phyloP scores from a whole-genome alignment of 2,888 invertebrate genomes.

The Nemotelus pantherinus region DNA sequence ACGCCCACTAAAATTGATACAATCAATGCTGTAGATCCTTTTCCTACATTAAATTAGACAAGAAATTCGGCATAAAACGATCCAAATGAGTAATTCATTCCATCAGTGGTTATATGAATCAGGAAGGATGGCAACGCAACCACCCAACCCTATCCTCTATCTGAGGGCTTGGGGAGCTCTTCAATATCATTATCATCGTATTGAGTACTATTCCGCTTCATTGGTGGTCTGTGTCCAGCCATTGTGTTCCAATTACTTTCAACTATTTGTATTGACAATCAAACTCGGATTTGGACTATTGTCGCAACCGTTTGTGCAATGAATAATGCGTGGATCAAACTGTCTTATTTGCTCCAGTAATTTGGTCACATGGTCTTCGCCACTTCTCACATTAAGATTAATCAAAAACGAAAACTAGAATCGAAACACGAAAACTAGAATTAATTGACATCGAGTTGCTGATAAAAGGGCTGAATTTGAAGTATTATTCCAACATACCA shows the following conservation, averaged over 20 bases:
- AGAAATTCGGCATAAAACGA: constrained; percentile 90
- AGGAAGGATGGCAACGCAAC: constrained; percentile 95
- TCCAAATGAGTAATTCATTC: constrained; percentile 97
- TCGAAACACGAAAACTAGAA: too few relatives aligned
- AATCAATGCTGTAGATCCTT: constrained; percentile 91
- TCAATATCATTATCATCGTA: constrained; percentile 55
- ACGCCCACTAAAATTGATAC: constrained; percentile 94
- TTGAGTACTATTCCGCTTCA: constrained; percentile 56
- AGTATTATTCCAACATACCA: too few relatives aligned
- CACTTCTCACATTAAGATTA: constrained; percentile 25
- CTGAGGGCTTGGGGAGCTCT: constrained; percentile 74
- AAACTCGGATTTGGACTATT: background rate
- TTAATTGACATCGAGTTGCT: constrained; percentile 46
- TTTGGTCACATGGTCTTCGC: background rate
- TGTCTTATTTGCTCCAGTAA: background rate
- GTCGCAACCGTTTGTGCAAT: background rate
- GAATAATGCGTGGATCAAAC: background rate
- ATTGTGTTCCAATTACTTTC: constrained; percentile 16
- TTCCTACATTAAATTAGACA: constrained; percentile 83
- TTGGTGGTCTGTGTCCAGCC: constrained; percentile 63
- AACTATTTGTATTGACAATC: background rate
- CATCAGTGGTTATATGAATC: constrained; percentile 96
- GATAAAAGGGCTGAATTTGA: too few relatives aligned
- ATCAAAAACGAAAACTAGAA: constrained; percentile 39
- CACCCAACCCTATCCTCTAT: constrained; percentile 96